Evolutionary conservation across 53 echinoderm and acorn worm genomes (phyloP), one percentile per base, ranked within the genome.

Genomic region (Mesocentrotus franciscanus): DNA sequence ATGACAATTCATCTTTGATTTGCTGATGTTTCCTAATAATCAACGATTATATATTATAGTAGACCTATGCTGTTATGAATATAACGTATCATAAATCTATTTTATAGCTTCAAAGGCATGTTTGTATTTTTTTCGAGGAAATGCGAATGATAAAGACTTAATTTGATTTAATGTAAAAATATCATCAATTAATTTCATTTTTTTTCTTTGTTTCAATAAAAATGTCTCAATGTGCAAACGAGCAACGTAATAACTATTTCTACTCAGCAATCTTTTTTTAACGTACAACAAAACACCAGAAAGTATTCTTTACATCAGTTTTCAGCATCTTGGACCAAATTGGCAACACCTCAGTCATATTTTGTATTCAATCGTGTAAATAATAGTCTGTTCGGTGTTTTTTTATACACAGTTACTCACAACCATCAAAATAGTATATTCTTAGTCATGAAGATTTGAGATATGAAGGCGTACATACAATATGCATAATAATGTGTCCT

Each of bases 281-380:
- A 4, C 49, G 74, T 10, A 9, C 27, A 74, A 10, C 56, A 87
- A 58, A 58, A 87, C 87, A 87, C 87, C 87, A 87, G 58, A 87
- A 57, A 87, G 87, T 87, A 87, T 87, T 87, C 59, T 58, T 7
- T 26, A 26, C 24, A 58, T 58, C 27, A 56, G 59, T 87, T 20
- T 87, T 87, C 87, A 87, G 24, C 27, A 10, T n/a, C 27, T 22
- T 87, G 87, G 87, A 87, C 87, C 87, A 87, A 87, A 87, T 87
- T 10, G 58, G 58, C 59, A 87, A 87, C 56, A n/a, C 34, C 57
- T 58, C 56, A 58, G 56, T 56, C 27, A 56, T n/a, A 87, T 87
- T 57, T 87, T 87, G 56, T 87, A 87, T 58, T 87, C 58, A 58
- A 26, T 49, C 58, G 11, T 58, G 56, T 56, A 57, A n/a, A 57